These are phyloP conservation scores for Pedicia rivosa DNA, from an alignment of 2,888 invertebrate species.

Conservation along the genomic window DNA sequence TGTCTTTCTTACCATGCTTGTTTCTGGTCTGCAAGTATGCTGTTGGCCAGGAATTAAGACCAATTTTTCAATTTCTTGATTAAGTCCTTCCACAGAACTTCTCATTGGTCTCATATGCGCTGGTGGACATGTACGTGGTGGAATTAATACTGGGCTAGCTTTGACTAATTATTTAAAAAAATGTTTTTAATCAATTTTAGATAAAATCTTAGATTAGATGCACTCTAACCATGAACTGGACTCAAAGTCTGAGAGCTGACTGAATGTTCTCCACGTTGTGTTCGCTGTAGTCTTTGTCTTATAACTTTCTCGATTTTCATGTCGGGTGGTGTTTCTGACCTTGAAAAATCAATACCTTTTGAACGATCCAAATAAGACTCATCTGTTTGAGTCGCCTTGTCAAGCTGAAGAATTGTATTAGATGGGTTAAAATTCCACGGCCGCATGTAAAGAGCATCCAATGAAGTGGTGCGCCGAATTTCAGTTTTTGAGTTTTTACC, in stretches of 20 bases:
- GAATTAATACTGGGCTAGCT: constrained; percentile 40
- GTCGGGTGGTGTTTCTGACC: constrained; percentile 20
- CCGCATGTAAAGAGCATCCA: constrained; percentile 63
- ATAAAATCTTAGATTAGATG: too few species aligned
- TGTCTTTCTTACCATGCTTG: constrained; percentile 7
- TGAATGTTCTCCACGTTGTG: constrained; percentile 31
- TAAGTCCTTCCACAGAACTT: constrained; percentile 72
- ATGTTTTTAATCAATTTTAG: neutral
- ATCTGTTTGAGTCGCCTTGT: constrained; percentile 64
- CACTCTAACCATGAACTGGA: constrained; percentile 14
- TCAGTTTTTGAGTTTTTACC: neutral
- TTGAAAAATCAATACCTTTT: constrained; percentile 3
- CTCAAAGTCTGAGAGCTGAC: constrained; percentile 15
- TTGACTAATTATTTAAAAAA: too few species aligned
- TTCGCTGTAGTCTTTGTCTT: constrained; percentile 39
- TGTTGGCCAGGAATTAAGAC: constrained; percentile 39
- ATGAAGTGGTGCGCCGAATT: constrained; percentile 60
- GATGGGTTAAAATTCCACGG: constrained; percentile 49
- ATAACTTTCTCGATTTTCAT: constrained; percentile 43
- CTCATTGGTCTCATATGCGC: constrained; percentile 45
- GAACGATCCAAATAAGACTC: constrained; percentile 11
- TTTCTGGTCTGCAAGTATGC: constrained; percentile 17
- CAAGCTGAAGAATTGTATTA: constrained; percentile 41
- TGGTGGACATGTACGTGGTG: constrained; percentile 35
- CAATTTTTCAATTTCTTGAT: constrained; percentile 71